These are phyloP conservation scores for Uropetala carovei DNA, from an alignment of 2,888 invertebrate species.

Conservation along the genomic window DNA sequence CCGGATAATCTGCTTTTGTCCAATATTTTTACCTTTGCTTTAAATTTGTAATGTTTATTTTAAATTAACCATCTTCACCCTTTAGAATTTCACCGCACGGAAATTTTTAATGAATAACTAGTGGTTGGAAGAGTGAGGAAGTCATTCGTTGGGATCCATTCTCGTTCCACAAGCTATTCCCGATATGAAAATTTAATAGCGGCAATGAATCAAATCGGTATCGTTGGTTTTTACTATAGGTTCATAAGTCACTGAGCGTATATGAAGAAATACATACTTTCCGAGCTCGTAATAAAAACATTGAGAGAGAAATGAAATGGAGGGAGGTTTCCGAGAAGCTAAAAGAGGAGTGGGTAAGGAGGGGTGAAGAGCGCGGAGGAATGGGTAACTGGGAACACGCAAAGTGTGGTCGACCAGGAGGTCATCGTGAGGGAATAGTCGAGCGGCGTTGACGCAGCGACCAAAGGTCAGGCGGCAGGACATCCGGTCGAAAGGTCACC, in stretches of 20 bases:
- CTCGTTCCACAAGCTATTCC: too few relatives aligned
- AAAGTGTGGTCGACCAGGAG: conserved; percentile 19
- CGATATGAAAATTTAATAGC: neutral
- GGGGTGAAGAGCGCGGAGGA: neutral
- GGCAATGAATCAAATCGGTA: neutral
- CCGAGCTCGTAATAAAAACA: neutral
- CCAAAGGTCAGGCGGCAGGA: conserved; percentile 24
- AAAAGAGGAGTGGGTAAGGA: neutral
- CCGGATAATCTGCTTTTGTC: too few relatives aligned
- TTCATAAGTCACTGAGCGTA: neutral
- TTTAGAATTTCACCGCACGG: too few relatives aligned
- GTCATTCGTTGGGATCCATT: too few relatives aligned
- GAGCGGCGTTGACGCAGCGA: conserved; percentile 26
- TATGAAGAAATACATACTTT: neutral
- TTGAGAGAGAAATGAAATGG: neutral
- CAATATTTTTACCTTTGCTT: too few relatives aligned
- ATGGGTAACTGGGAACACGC: conserved; percentile 12
- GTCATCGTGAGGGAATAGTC: neutral
- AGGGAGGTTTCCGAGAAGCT: too few relatives aligned
- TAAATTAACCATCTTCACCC: too few relatives aligned
- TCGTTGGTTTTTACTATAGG: too few relatives aligned
- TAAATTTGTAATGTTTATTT: too few relatives aligned
- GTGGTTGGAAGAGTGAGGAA: too few relatives aligned
- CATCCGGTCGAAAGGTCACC: conserved; percentile 25
- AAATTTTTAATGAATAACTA: too few relatives aligned